Evolutionary conservation across 1,140 invertebrate genomes (phyloP).

Genomic region (Limonius californicus): DNA sequence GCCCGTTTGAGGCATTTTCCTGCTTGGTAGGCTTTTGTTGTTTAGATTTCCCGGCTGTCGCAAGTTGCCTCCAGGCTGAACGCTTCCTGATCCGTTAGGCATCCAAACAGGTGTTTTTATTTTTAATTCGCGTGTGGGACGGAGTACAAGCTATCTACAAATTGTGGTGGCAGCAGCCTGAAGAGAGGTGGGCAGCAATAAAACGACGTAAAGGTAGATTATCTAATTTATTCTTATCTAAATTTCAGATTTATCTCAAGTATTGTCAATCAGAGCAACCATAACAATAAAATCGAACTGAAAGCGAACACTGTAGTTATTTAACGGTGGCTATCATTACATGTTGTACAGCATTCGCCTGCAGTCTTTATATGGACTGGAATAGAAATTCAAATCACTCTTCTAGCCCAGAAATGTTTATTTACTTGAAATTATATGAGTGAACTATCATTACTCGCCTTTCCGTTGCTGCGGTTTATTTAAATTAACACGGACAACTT

Average conservation of each 20-base stretch:
- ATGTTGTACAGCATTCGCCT: constrained; percentile 23
- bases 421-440: constrained; percentile 35
- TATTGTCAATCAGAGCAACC: constrained; percentile 32
- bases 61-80: neutral
- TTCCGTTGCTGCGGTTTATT: constrained; percentile 26
- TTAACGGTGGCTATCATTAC: constrained; percentile 26
- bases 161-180: constrained; percentile 6
- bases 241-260: constrained; percentile 20
- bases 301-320: constrained; percentile 16
- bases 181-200: constrained; percentile 26
- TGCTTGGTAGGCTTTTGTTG: neutral
- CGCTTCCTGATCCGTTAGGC: neutral
- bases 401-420: constrained; percentile 28
- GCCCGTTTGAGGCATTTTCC: neutral
- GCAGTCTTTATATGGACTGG: constrained; percentile 28
- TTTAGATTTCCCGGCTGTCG: too few relatives aligned
- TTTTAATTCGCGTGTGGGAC: neutral
- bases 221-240: constrained; percentile 28
- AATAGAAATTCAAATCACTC: constrained; percentile 31
- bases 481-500: constrained; percentile 32
- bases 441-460: constrained; percentile 33
- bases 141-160: neutral
- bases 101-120: neutral
- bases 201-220: constrained; percentile 27
- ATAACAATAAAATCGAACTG: constrained; percentile 32